Percentiles rank a stretch among this genome's conserved stretches.
These are phyloP conservation scores for Chondrosia reniformis DNA, from an alignment of 37 sponge, comb jelly and placozoan genomes.

Conservation along the genomic window DNA sequence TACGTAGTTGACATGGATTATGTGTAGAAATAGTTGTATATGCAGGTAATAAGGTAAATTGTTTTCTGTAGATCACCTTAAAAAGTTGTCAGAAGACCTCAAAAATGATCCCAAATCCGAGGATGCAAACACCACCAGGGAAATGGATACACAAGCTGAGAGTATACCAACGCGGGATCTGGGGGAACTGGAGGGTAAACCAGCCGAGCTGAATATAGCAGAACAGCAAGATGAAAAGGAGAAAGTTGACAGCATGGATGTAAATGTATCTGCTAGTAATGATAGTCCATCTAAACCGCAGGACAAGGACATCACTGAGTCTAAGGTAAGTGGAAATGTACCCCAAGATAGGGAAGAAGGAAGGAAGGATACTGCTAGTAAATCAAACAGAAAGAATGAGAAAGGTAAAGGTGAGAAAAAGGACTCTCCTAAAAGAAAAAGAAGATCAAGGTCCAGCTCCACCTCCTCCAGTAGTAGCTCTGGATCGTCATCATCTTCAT, in stretches of 20 bases:
- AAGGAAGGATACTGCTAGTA: not conserved
- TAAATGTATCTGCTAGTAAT: not conserved
- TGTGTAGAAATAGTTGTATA: too few species aligned
- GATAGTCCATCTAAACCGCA: not conserved
- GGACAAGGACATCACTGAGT: not conserved
- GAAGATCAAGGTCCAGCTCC: too few species aligned
- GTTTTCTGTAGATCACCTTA: constrained; percentile 5
- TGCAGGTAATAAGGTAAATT: too few species aligned
- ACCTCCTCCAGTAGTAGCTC: too few species aligned
- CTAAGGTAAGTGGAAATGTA: constrained; percentile 12
- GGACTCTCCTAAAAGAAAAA: too few species aligned
- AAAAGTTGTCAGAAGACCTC: not conserved
- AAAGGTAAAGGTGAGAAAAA: too few species aligned
- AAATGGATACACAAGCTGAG: too few species aligned
- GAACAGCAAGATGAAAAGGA: constrained; percentile 10
- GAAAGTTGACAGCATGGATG: not conserved
- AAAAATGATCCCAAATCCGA: too few species aligned
- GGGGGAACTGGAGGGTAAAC: constrained; percentile 15
- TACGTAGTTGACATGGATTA: too few species aligned
- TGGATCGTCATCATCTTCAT: too few species aligned
- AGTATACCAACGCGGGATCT: too few species aligned
- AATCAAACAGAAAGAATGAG: not conserved
- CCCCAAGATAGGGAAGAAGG: not conserved
- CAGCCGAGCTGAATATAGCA: constrained; percentile 20
- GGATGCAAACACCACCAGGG: too few species aligned